These are phyloP conservation scores for Spicauda simplicius DNA, from an alignment of 2,888 invertebrate species.

Conservation along the genomic window DNA sequence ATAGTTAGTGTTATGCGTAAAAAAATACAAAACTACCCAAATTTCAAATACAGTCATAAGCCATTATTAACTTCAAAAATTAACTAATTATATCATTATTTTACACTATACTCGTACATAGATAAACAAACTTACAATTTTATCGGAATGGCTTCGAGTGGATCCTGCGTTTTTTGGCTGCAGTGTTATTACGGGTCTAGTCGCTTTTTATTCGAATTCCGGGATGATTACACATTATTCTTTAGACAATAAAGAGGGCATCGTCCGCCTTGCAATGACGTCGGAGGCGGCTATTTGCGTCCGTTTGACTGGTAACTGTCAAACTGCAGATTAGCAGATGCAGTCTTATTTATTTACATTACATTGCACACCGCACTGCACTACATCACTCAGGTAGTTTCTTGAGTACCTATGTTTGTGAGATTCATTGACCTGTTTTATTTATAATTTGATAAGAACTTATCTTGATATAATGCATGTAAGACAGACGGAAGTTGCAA, in stretches of 20 bases:
- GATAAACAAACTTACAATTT: too few relatives aligned
- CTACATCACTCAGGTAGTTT: conserved; percentile 45
- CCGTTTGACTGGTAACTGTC: conserved; percentile 67
- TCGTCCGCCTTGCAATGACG: conserved; percentile 65
- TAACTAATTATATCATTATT: too few relatives aligned
- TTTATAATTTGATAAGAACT: conserved; percentile 10
- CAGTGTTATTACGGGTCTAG: background rate
- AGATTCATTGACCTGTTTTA: conserved; percentile 53
- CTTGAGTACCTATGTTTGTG: conserved; percentile 41
- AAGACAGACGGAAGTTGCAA: background rate
- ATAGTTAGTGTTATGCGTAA: too few relatives aligned
- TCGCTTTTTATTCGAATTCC: background rate
- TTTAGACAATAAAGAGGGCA: conserved; percentile 57
- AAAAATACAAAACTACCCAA: too few relatives aligned
- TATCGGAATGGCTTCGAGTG: too few relatives aligned
- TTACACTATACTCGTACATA: too few relatives aligned
- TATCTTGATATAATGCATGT: background rate
- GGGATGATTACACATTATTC: conserved; percentile 2
- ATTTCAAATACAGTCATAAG: too few relatives aligned
- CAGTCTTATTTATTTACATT: conserved; percentile 56
- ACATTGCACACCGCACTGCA: conserved; percentile 41
- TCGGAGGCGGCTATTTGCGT: conserved; percentile 66
- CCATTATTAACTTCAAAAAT: too few relatives aligned
- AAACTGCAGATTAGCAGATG: conserved; percentile 64
- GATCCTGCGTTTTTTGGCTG: background rate